Evolutionary conservation across 2,888 invertebrate genomes (phyloP).

Genomic region (Eupithecia abbreviata): DNA sequence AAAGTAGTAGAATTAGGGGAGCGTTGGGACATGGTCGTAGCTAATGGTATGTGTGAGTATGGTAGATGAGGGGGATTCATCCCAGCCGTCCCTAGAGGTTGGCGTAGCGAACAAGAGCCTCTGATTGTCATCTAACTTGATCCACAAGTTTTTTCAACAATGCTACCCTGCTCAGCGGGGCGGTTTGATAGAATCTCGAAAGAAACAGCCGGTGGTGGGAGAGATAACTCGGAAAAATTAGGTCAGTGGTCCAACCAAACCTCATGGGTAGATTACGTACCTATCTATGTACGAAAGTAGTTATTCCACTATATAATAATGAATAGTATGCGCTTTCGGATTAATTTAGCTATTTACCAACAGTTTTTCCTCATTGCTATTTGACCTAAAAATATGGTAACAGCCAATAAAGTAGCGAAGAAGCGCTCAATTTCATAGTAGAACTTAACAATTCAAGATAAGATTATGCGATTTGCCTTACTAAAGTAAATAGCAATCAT

Average conservation of each 20-base stretch:
- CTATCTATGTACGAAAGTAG: not conserved
- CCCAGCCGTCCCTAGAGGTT: conserved; percentile 5
- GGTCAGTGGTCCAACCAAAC: conserved; percentile 49
- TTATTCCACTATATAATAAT: not conserved
- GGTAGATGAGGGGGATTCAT: conserved; percentile 6
- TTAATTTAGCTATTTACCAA: not conserved
- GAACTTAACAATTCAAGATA: not conserved
- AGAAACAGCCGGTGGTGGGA: conserved; percentile 53
- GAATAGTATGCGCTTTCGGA: not conserved
- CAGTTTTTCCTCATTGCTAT: not conserved
- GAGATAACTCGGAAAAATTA: conserved; percentile 63
- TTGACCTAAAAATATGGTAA: not conserved
- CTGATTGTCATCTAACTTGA: conserved; percentile 42
- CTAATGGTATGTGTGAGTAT: conserved; percentile 15
- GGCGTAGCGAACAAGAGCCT: conserved; percentile 36
- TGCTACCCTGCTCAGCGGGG: conserved; percentile 36
- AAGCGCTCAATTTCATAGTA: not conserved
- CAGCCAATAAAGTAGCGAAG: not conserved
- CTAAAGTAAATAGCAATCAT: not conserved
- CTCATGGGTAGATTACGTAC: not conserved
- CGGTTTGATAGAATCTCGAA: conserved; percentile 56
- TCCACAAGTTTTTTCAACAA: conserved; percentile 45
- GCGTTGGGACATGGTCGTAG: not conserved
- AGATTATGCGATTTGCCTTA: not conserved
- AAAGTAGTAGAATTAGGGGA: conserved; percentile 30